A percentile compares a stretch with the other conserved stretches of the same genome.
phyloP scores from a whole-genome alignment of 2,888 invertebrate species.

The Pristionchus japonicus region DNA sequence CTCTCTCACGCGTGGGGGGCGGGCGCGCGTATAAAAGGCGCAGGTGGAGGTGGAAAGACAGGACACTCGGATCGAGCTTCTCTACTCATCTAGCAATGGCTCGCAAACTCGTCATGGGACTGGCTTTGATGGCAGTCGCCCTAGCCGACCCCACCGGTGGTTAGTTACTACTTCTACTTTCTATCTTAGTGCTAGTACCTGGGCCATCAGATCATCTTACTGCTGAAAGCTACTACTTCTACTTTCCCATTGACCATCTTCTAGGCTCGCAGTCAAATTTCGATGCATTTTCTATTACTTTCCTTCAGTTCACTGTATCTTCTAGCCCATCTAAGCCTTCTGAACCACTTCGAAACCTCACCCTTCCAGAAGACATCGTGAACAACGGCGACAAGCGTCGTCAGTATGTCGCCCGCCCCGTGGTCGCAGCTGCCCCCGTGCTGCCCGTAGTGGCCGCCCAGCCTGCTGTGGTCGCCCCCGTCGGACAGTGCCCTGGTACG shows the following conservation, averaged over 20 bases:
- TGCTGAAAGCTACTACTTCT: not conserved
- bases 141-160: not conserved
- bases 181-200: not conserved
- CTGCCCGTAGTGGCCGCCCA: slow-evolving; percentile 60
- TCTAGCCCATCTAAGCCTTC: too few relatives aligned
- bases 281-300: too few relatives aligned
- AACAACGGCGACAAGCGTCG: slow-evolving; percentile 65
- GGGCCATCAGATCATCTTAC: too few relatives aligned
- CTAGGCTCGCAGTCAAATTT: not conserved
- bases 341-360: not conserved
- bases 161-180: not conserved
- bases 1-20: not conserved
- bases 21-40: not conserved
- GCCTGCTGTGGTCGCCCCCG: slow-evolving; percentile 68
- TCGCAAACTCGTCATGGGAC: slow-evolving; percentile 28
- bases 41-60: not conserved
- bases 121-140: slow-evolving; percentile 21
- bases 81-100: slow-evolving; percentile 11
- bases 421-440: slow-evolving; percentile 59
- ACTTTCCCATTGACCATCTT: not conserved
- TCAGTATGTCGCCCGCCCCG: slow-evolving; percentile 65
- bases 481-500: slow-evolving; percentile 69
- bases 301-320: too few relatives aligned
- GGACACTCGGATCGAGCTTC: slow-evolving; percentile 21
- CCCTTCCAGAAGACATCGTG: slow-evolving; percentile 41